Evolutionary conservation across 2,888 invertebrate genomes (phyloP), one percentile per base, ranked within the genome.

Genomic region (Drosophila nr. perissopoda): DNA sequence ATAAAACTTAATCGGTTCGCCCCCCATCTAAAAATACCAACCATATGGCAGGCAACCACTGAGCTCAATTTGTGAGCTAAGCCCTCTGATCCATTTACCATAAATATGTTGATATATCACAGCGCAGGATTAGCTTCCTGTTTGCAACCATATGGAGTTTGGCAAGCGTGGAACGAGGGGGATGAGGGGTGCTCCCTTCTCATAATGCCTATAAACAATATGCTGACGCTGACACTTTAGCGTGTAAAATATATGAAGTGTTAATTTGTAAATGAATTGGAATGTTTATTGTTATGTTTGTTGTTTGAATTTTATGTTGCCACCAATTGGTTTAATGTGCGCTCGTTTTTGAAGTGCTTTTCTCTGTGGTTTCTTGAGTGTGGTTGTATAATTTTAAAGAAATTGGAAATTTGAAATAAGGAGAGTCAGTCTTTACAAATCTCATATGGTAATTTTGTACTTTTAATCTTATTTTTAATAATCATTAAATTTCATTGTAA

Each of bases 101-200:
- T 88, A 89, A 87, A 87, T 87, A 87, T 87, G 87, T 89, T 87
- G 87, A 89, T 86, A 89, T 91, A 88, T 89, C 88, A 82, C 81
- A 86, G 91, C 78, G 83, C 76, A 84, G 90, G 88, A 90, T 90
- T 90, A 90, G 88, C 86, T 79, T 76, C 80, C 81, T 83, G 90
- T 80, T 76, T 81, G 90, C 79, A 76, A 31, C 90, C 90, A 90
- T 90, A 89, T 90, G 90, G 90, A 86, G 76, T 49, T 21, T 11
- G 61, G 31, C 4, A 6, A 7, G 31, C 11, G 29, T 1, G 11
- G n/a, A 11, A n/a, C 10, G 27, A 0, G n/a, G n/a, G 11, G 31
- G 29, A 31, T 18, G 27, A 18, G 29, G 51, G 29, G 29, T 11
- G 49, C 51, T 51, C 18, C 29, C 51, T 27, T 4, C 51, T 27